Evolutionary conservation across 2,888 invertebrate species (phyloP), one percentile per base, ranked within the genome.

Genomic region (Hoplodrina blanda): DNA sequence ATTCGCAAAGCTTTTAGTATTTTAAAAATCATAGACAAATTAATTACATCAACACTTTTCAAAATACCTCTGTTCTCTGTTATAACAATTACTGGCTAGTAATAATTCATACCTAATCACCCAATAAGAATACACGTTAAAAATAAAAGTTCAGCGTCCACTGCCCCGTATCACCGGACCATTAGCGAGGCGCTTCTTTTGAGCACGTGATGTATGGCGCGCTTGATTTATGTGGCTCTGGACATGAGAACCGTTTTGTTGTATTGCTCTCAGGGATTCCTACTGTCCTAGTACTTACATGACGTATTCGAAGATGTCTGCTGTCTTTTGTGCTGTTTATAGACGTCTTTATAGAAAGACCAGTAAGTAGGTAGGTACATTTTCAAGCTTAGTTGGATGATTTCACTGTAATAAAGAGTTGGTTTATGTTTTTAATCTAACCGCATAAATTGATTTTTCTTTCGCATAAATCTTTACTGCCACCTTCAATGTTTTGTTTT

Each of bases 161-260:
- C 82, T 85, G 85, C 84, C 70, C 80, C 82, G 76, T 82, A 84
- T 88, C 84, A 84, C 83, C 78, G 78, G 82, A 79, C 90, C 89
- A 90, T 89, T 90, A 90, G 86, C 71, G 78, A 75, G 56, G 65
- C 66, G 82, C 83, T 84, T 78, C 79, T 78, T 84, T 87, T 82
- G 83, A 85, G 66, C 82, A 78, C 62, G 83, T 89, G 89, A 90
- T 90, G 89, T 89, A 90, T 84, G 69, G 82, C 85, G 67, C 80
- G 59, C 84, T 83, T 90, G 90, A 90, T 90, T 89, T 90, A 90
- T 88, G 83, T 82, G 67, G 78, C 54, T 46, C 71, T 76, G 55
- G 80, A 78, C 72, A 76, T 75, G 79, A 76, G 71, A 64, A 44
- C 50, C 74, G 68, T 77, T 82, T 82, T 83, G 73, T 83, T 76